Base-by-base conservation (phyloP, 2,113 vertebrate species). In the Cebidichthys violaceus region DNA sequence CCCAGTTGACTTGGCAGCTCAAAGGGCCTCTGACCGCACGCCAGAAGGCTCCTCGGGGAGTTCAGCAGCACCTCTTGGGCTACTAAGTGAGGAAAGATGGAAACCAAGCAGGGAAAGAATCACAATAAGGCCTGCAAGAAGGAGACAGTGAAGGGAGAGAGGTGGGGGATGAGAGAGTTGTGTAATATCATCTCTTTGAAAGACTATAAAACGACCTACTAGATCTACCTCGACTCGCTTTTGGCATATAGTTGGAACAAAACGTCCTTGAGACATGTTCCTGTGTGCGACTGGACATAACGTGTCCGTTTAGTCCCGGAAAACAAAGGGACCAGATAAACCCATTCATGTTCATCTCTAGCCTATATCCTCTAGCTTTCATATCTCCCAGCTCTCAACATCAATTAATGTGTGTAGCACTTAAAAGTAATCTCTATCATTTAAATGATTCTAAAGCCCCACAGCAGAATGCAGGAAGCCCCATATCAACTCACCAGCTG, bases 361-460 rank as follows among this genome's bases (percentile, higher is more conserved):
- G 24, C 50, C 41, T 76, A 80, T 88, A 92, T 92, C 85, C 90
- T 86, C 85, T 41, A 77, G 86, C 82, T 67, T 79, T 75, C 77
- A 37, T 79, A 87, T 87, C 88, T 89, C 89, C 57, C 83, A 79
- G 89, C 86, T 88, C 88, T 90, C 85, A 86, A 86, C 87, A 93
- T 92, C 84, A 93, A 93, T 94, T 88, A 91, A 92, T 82, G 91
- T 89, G 89, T 84, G 80, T 86, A 80, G 86, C 69, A 77, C 90
- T 93, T 94, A 92, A 95, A 94, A 93, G 87, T 90, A 92, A 93
- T 93, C 93, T 90, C 84, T 90, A 93, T 92, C 91, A 94, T 94
- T 95, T 94, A 93, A 94, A 94, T 93, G 87, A 92, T 94, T 94
- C 92, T 91, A 92, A 93, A 92, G 86, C 90, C 90, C 91, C 93